Percentiles rank a stretch among this genome's conserved stretches.
phyloP scores from a whole-genome alignment of 2,797 vertebrate genomes.

The Buphagus erythrorhynchus region DNA sequence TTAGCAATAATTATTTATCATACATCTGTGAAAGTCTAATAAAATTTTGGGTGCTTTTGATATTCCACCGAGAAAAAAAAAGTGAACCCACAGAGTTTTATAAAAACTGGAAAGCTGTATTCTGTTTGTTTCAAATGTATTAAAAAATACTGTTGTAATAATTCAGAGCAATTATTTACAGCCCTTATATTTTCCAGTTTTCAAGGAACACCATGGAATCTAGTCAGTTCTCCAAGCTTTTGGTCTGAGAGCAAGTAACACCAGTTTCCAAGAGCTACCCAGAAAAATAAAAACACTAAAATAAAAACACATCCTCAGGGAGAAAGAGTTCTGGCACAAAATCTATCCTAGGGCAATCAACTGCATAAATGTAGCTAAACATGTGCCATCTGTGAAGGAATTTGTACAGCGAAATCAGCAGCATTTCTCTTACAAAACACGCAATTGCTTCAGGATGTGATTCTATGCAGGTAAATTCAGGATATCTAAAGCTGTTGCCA shows the following conservation, averaged over 20 bases:
- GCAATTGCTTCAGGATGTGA: not conserved
- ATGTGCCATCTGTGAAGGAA: slow-evolving; percentile 29
- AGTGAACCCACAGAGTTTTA: not conserved
- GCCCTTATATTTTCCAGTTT: not conserved
- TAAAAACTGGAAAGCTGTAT: not conserved
- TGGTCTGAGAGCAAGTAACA: not conserved
- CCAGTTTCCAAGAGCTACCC: not conserved
- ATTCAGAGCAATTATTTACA: not conserved
- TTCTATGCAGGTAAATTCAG: slow-evolving; percentile 19
- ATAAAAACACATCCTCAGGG: not conserved
- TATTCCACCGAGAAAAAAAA: not conserved
- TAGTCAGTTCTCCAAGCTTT: not conserved
- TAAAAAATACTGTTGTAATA: not conserved
- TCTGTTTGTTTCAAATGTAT: not conserved
- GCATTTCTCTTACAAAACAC: not conserved
- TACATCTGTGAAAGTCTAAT: not conserved
- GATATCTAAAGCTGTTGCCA: not conserved
- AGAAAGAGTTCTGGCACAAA: not conserved
- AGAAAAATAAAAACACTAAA: slow-evolving; percentile 13
- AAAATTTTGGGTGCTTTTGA: rapidly evolving
- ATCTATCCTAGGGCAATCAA: slow-evolving; percentile 30
- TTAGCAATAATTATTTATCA: not conserved
- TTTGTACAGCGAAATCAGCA: not conserved
- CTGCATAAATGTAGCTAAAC: slow-evolving; percentile 37
- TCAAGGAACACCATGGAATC: not conserved